These are phyloP conservation scores for Timema podura DNA, from an alignment of 2,888 invertebrate genomes.

Conservation along the genomic window DNA sequence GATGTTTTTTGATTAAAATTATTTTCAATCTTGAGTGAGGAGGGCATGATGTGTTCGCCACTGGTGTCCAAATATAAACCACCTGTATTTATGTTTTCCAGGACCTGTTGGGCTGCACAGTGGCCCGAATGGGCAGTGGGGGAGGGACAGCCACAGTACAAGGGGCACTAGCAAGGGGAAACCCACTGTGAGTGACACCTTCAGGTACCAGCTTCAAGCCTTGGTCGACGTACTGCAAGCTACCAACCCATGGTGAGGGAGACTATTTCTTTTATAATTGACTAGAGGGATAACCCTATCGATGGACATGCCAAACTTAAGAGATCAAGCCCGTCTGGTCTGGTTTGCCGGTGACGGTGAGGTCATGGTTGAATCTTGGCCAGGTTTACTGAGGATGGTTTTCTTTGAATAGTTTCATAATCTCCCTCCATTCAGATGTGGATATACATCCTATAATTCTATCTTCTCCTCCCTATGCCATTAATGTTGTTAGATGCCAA, in stretches of 20 bases:
- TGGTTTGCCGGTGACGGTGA: too few relatives aligned
- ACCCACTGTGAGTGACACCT: slow-evolving; percentile 85
- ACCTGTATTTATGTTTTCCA: slow-evolving; percentile 37
- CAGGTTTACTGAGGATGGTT: too few relatives aligned
- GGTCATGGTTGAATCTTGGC: too few relatives aligned
- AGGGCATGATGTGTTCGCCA: background rate
- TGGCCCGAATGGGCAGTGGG: slow-evolving; percentile 42
- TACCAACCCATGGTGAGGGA: slow-evolving; percentile 76
- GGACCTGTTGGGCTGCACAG: slow-evolving; percentile 50
- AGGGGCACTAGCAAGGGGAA: slow-evolving; percentile 85
- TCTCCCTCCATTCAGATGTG: too few relatives aligned
- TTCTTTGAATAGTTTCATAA: too few relatives aligned
- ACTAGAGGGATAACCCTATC: too few relatives aligned
- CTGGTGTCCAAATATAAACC: background rate
- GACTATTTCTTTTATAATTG: background rate
- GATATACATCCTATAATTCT: too few relatives aligned
- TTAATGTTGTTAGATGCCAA: too few relatives aligned
- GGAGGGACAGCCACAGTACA: slow-evolving; percentile 57
- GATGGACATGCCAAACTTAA: too few relatives aligned
- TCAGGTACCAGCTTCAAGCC: slow-evolving; percentile 81
- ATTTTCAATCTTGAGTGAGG: background rate
- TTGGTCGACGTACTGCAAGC: slow-evolving; percentile 85
- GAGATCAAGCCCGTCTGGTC: too few relatives aligned
- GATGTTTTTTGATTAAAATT: too few relatives aligned
- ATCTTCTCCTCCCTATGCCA: too few relatives aligned